These are phyloP conservation scores for Tylochromis polylepis DNA, from an alignment of 2,113 vertebrate genomes.

Conservation along the genomic window DNA sequence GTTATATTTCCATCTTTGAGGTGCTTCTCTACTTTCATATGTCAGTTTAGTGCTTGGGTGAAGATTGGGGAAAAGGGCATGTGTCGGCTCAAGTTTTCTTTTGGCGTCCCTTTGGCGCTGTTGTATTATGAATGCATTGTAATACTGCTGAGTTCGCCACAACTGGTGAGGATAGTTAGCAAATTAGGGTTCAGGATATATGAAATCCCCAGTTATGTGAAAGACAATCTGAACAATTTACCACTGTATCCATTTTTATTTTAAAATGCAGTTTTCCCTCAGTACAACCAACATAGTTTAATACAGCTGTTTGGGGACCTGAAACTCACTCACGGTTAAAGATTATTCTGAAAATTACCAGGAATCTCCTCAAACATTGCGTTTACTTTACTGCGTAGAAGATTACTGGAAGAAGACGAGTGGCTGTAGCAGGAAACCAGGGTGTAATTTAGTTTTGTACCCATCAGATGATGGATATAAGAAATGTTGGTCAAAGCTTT, in stretches of 20 bases:
- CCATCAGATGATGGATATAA: slow-evolving; percentile 26
- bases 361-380: slow-evolving; percentile 8
- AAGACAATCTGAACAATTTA: slow-evolving; percentile 2
- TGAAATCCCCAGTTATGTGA: not conserved
- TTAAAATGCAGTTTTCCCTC: not conserved
- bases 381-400: slow-evolving; percentile 7
- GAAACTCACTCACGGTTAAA: slow-evolving; percentile 9
- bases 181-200: not conserved
- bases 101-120: not conserved
- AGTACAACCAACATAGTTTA: not conserved
- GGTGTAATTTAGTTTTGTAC: slow-evolving; percentile 21
- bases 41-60: not conserved
- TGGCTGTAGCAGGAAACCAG: slow-evolving; percentile 17
- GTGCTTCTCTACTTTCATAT: not conserved
- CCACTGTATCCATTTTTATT: not conserved
- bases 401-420: slow-evolving; percentile 3
- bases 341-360: slow-evolving; percentile 31
- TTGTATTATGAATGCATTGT: slow-evolving; percentile 13
- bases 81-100: not conserved
- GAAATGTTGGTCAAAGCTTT: not conserved
- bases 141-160: slow-evolving; percentile 6
- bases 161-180: not conserved
- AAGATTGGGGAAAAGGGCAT: slow-evolving; percentile 13
- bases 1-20: not conserved
- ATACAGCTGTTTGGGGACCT: not conserved